Percentiles rank a stretch among this genome's conserved stretches.
Evolutionary conservation across 1,140 invertebrate genomes (phyloP).

Genomic region (Hesperophylax magnus): DNA sequence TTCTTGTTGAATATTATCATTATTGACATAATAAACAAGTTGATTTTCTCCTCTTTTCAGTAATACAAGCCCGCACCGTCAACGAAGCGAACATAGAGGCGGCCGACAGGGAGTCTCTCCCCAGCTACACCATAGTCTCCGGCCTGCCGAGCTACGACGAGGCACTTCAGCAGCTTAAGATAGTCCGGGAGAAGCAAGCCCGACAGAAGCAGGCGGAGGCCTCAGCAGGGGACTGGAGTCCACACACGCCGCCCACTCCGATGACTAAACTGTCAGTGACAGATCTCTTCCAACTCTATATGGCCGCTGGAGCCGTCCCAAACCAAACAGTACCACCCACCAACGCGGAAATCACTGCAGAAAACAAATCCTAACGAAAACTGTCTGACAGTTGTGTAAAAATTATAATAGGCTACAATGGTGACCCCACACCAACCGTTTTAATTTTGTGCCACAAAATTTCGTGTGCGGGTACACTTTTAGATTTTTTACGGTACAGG

Average conservation of each 20-base stretch:
- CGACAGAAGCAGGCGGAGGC: constrained; percentile 20
- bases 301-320: constrained; percentile 25
- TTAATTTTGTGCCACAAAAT: no score
- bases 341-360: constrained; percentile 5
- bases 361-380: constrained; percentile 50
- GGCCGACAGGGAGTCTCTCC: constrained; percentile 70
- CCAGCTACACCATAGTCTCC: constrained; percentile 75
- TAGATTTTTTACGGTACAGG: no score
- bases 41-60: constrained; percentile 39
- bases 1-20: no score
- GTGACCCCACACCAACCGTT: no score
- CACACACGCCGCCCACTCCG: constrained; percentile 55
- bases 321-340: not conserved
- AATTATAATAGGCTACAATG: no score
- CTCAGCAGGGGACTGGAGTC: constrained; percentile 46
- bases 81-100: constrained; percentile 29
- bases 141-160: constrained; percentile 76
- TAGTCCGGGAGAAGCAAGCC: constrained; percentile 55
- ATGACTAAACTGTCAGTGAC: constrained; percentile 60
- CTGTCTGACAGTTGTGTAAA: not conserved
- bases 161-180: constrained; percentile 70
- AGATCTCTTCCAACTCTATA: constrained; percentile 62
- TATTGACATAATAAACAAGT: not conserved
- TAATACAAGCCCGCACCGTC: constrained; percentile 41
- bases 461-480: no score